Percentiles rank a stretch among this genome's conserved stretches.
Conservation (phyloP, 2,888 invertebrate species). For the Gastrophysa polygoni region DNA sequence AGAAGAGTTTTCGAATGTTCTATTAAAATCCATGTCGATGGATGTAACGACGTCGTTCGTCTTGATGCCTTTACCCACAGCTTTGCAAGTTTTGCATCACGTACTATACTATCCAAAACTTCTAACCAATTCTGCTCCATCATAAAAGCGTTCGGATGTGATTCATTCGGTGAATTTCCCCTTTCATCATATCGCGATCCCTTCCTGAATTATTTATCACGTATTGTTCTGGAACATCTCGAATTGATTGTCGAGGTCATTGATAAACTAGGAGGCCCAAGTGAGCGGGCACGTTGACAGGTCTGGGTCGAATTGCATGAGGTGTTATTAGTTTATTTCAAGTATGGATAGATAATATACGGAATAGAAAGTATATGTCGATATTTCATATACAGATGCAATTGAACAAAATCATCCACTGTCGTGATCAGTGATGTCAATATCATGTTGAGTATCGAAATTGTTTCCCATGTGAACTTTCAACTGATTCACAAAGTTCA, state of each 20-base stretch:
- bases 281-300: no score
- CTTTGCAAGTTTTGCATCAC: slow-evolving; percentile 33
- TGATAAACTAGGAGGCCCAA: not conserved
- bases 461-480: no score
- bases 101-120: slow-evolving; percentile 30
- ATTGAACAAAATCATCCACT: no score
- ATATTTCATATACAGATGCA: no score
- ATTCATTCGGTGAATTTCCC: slow-evolving; percentile 27
- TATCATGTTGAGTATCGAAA: no score
- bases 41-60: slow-evolving; percentile 29
- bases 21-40: slow-evolving; percentile 16
- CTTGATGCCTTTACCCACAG: slow-evolving; percentile 27
- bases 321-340: no score
- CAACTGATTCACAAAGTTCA: no score
- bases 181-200: not conserved
- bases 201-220: not conserved
- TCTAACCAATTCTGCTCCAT: slow-evolving; percentile 26
- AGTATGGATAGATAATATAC: no score
- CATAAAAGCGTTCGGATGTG: slow-evolving; percentile 26
- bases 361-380: no score
- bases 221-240: not conserved
- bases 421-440: no score
- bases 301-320: no score
- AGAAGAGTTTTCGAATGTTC: slow-evolving; percentile 9
- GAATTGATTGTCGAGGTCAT: not conserved